These are phyloP conservation scores for Cisticola juncidis DNA, from an alignment of 2,113 vertebrate genomes.

Conservation along the genomic window DNA sequence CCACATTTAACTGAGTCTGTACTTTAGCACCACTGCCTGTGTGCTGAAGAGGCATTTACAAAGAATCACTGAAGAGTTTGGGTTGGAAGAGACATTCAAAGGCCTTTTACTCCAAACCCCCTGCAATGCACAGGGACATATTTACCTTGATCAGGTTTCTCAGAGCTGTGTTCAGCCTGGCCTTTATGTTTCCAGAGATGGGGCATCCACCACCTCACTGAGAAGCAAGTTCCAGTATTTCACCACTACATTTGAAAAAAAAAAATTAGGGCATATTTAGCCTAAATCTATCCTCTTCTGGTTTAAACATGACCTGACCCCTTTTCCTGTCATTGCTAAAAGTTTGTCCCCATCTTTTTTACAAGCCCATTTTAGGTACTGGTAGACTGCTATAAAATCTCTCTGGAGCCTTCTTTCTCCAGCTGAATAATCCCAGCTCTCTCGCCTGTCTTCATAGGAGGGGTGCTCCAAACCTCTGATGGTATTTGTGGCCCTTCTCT, in stretches of 20 bases:
- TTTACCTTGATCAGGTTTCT: not conserved
- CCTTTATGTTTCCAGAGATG: not conserved
- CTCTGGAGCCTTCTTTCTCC: not conserved
- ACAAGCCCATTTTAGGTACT: not conserved
- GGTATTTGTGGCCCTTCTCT: not conserved
- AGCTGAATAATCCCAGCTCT: not conserved
- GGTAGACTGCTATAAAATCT: not conserved
- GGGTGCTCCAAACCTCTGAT: not conserved
- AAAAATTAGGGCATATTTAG: not conserved
- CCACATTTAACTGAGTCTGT: not conserved
- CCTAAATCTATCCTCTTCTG: not conserved
- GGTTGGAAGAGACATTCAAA: not conserved
- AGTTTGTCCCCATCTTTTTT: not conserved
- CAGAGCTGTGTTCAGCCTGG: not conserved
- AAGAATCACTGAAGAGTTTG: not conserved
- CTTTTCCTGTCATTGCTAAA: not conserved
- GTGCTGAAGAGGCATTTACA: not conserved
- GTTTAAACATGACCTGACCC: not conserved
- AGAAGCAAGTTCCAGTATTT: not conserved
- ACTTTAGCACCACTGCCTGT: not conserved
- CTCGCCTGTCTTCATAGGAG: not conserved
- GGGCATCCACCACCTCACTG: not conserved
- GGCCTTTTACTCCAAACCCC: not conserved
- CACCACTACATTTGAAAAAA: not conserved
- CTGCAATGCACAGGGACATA: not conserved